Evolutionary conservation across 2,888 invertebrate genomes (phyloP), one percentile per base, ranked within the genome.

Genomic region (Ischnura elegans): DNA sequence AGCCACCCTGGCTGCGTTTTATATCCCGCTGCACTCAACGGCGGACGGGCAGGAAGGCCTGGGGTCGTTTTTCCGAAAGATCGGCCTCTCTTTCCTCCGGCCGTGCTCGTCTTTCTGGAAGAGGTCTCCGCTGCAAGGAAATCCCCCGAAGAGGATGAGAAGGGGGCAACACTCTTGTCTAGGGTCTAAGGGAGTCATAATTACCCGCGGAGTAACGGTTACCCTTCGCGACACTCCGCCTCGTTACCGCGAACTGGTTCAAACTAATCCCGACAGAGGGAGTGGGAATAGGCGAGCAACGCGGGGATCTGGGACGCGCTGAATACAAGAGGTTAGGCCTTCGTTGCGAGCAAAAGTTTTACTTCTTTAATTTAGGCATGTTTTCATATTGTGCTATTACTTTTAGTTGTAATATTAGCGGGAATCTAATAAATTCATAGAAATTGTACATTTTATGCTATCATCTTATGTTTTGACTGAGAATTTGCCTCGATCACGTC

Each of bases 1-100:
- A 16, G 25, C 47, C 6, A 16, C 76, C 29, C 51, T 51, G 76
- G 25, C 76, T 76, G 76, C 76, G 76, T 76, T 76, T 76, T 76
- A 76, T 76, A 29, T 76, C 36, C 76, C 76, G 29, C 76, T 76
- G 76, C 76, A 76, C 76, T 76, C 76, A 76, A 76, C 76, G 76
- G 76, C 36, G 36, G 76, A 5, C 19, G 21, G 61, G 13, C 51
- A 36, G 29, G 5, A 61, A 21, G 61, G 25, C n/a, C 10, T 36
- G 61, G 51, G 36, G 76, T 76, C 76, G 76, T 76, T n/a, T n/a
- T n/a, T 76, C 36, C 16, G 76, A 76, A 76, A 76, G 76, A 76
- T 36, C 76, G 8, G 76, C 36, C 76, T 10, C 76, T 13, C n/a
- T n/a, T n/a, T n/a, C n/a, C n/a, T n/a, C n/a, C n/a, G n/a, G n/a